Base-by-base conservation (phyloP, 2,888 invertebrate genomes). In the Oxytorus armatus region DNA sequence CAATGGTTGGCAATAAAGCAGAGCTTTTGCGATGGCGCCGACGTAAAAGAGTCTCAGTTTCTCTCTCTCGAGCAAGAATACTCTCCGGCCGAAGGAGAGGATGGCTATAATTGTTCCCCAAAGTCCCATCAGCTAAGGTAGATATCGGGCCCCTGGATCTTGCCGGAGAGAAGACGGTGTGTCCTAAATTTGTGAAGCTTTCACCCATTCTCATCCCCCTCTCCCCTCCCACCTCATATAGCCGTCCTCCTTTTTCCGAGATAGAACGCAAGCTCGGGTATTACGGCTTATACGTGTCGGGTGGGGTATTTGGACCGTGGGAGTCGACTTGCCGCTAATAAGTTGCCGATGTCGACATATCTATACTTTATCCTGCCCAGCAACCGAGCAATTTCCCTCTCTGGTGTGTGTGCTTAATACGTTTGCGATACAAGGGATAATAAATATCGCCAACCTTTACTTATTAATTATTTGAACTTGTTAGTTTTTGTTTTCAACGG, bases 51-150 rank as follows among this genome's bases (percentile, higher is more conserved):
- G 79, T 74, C 82, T 81, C 72, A n/a, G n/a, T n/a, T n/a, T n/a
- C n/a, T n/a, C n/a, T n/a, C n/a, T n/a, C n/a, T n/a, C n/a, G n/a
- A n/a, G n/a, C n/a, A n/a, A n/a, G n/a, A n/a, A n/a, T n/a, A n/a
- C n/a, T n/a, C 66, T 76, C 76, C 25, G 29, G 81, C 65, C 51
- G 68, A 51, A 33, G 33, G 21, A 68, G 66, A 49, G 65, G 81
- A 74, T 77, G 79, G 85, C 83, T 87, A 88, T 89, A 87, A 90
- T 90, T 88, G 87, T 88, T 89, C 89, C 88, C 89, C 82, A 55
- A 88, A 86, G 89, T 86, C 85, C 88, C 85, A 90, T 90, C 88
- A 85, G 76, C 77, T 76, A 39, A n/a, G 57, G 57, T 25, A 65
- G 55, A 63, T 63, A 53, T 65, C 51, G 53, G 55, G 21, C 16